Evolutionary conservation across 2,797 vertebrate genomes (phyloP), one percentile per base, ranked within the genome.

Genomic region (Macroramphosus scolopax): DNA sequence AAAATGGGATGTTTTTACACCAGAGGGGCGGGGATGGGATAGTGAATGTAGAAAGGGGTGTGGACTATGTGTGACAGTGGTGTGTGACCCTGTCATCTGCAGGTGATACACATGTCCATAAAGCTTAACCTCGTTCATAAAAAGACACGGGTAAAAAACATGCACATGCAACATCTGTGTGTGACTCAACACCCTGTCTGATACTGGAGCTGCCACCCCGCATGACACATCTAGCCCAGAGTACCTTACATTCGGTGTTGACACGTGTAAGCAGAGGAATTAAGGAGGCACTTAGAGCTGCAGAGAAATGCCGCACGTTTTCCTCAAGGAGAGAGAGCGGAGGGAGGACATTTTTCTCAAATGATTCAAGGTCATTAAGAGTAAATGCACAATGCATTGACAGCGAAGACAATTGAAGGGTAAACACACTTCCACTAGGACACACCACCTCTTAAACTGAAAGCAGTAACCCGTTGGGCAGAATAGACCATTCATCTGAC

Each of bases 261-360:
- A 80, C 87, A 88, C 82, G 76, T 87, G 88, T 69, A 63, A 65
- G 72, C 38, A 8, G 55, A 22, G 64, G 80, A 82, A 60, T 82
- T 87, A 81, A 78, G 63, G 72, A 81, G n/a, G 73, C 76, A 63
- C 72, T 83, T 63, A 47, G 60, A 66, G 71, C 67, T 68, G 58
- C 66, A 76, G 56, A 72, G 69, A 69, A 70, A 67, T 2, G 26
- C 65, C 36, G 73, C 85, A 88, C 79, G 72, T 87, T 80, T 72
- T 72, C 54, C 29, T 63, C 65, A 72, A 73, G 70, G 76, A 80
- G 68, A 82, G 72, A 75, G 59, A 71, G 63, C 49, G 12, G 2
- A 46, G 34, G 51, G 45, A 65, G 49, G 45, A 20, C 28, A n/a
- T 54, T 63, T 51, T 63, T 33, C 50, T 63, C 20, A 17, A 35